Evolutionary conservation across 1,140 invertebrate genomes (phyloP).

Genomic region (Bombus turneri): DNA sequence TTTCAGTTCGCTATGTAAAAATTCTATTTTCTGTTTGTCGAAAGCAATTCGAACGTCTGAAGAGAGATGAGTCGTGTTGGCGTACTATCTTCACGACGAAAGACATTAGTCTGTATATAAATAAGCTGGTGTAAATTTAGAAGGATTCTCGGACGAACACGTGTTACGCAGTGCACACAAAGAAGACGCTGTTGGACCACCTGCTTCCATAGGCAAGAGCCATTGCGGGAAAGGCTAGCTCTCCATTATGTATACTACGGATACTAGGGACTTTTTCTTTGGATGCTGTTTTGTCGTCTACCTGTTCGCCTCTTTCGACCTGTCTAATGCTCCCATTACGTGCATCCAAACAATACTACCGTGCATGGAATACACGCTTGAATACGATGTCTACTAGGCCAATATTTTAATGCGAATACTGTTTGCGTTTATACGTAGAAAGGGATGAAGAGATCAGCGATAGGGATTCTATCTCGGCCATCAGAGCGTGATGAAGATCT

Average conservation of each 20-base stretch:
- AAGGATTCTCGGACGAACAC: not conserved
- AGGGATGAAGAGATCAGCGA: slow-evolving; percentile 1
- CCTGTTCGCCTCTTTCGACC: slow-evolving; percentile 58
- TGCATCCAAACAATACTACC: not conserved
- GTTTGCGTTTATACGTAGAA: slow-evolving; percentile 24
- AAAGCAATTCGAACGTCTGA: not conserved
- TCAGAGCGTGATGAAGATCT: slow-evolving; percentile 67
- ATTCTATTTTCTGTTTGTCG: not conserved
- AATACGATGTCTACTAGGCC: not conserved
- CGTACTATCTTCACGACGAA: not conserved
- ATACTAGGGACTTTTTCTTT: slow-evolving; percentile 65
- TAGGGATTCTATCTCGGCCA: slow-evolving; percentile 28
- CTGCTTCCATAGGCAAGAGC: slow-evolving; percentile 51
- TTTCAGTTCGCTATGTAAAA: not conserved
- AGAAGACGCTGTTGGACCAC: slow-evolving; percentile 32
- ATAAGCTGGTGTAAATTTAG: slow-evolving; percentile 29
- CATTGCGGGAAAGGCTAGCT: slow-evolving; percentile 61
- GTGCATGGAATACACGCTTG: not conserved
- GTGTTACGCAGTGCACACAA: not conserved
- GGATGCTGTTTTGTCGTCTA: slow-evolving; percentile 73
- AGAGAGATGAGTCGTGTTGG: too few species aligned
- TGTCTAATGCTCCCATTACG: slow-evolving; percentile 2
- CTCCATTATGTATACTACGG: slow-evolving; percentile 72
- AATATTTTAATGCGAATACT: slow-evolving; percentile 62
- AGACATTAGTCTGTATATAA: not conserved